phyloP scores from a whole-genome alignment of 2,797 vertebrate genomes.

The Acrossocheilus wenchowensis region DNA sequence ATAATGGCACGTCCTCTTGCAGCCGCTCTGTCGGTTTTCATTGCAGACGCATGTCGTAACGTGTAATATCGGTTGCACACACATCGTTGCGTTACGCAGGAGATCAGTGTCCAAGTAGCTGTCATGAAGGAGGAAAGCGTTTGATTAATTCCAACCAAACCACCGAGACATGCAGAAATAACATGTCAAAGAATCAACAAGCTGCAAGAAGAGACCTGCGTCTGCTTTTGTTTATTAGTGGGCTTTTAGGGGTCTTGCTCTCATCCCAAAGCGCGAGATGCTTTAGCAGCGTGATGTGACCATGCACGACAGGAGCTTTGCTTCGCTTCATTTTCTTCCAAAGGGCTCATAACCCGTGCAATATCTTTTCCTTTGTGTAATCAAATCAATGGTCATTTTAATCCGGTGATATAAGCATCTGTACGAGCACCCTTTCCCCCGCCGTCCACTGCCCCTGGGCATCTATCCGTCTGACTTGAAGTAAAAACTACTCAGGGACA shows the following conservation, averaged over 20 bases:
- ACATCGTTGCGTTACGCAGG: slow-evolving; percentile 39
- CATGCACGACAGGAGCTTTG: slow-evolving; percentile 24
- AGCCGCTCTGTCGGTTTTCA: slow-evolving; percentile 57
- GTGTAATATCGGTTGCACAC: slow-evolving; percentile 54
- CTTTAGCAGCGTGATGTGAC: slow-evolving; percentile 3
- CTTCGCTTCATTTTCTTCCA: slow-evolving; percentile 1
- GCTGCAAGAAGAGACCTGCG: slow-evolving; percentile 58
- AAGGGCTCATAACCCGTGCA: slow-evolving; percentile 21
- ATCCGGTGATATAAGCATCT: slow-evolving; percentile 10
- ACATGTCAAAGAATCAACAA: slow-evolving; percentile 62
- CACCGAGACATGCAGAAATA: slow-evolving; percentile 62
- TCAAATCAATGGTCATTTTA: slow-evolving; percentile 19
- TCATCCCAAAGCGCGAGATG: not conserved
- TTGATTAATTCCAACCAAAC: slow-evolving; percentile 65
- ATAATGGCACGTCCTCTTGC: slow-evolving; percentile 60
- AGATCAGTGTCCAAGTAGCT: slow-evolving; percentile 59
- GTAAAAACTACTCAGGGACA: not conserved
- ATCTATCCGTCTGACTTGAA: not conserved
- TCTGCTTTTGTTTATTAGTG: slow-evolving; percentile 27
- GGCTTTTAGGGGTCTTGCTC: not conserved
- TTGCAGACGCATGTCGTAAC: slow-evolving; percentile 70
- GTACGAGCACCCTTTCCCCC: not conserved
- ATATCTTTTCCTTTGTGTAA: slow-evolving; percentile 13
- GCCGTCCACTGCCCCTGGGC: not conserved
- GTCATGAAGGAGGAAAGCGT: slow-evolving; percentile 63